Percentiles rank a stretch among this genome's conserved stretches.
phyloP scores from a whole-genome alignment of 30 jellyfish, hydroid and myxozoan genomes.

The Nemopilema nomurai region DNA sequence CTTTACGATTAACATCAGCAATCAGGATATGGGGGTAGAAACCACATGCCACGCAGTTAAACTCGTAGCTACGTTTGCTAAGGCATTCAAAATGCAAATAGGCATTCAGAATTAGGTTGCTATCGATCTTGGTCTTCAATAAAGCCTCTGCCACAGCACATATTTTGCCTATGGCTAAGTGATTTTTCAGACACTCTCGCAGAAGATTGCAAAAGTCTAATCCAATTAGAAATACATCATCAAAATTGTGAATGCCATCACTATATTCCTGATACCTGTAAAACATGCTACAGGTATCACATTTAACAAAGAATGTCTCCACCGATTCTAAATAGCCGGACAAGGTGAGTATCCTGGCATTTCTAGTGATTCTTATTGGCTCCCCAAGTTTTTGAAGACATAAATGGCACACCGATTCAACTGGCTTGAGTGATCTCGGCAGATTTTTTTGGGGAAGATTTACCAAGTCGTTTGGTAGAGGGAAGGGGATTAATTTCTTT shows the following conservation, averaged over 20 bases:
- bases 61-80: constrained; percentile 24
- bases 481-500: not conserved
- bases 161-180: constrained; percentile 41
- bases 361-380: not conserved
- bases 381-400: not conserved
- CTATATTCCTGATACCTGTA: constrained; percentile 65
- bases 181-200: constrained; percentile 26
- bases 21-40: constrained; percentile 42
- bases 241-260: constrained; percentile 58
- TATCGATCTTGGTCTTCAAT: not conserved
- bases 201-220: constrained; percentile 44
- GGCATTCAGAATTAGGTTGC: not conserved
- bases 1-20: constrained; percentile 65
- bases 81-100: constrained; percentile 44
- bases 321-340: constrained; percentile 14
- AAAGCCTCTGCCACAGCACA: constrained; percentile 1
- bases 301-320: constrained; percentile 26
- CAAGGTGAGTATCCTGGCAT: not conserved
- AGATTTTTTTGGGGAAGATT: not conserved
- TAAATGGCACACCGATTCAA: not conserved
- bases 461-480: not conserved
- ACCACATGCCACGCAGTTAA: constrained; percentile 55
- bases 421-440: not conserved
- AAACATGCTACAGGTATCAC: constrained; percentile 39
- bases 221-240: constrained; percentile 49